Evolutionary conservation across 2,888 invertebrate species (phyloP).

Genomic region (Bibio marci): DNA sequence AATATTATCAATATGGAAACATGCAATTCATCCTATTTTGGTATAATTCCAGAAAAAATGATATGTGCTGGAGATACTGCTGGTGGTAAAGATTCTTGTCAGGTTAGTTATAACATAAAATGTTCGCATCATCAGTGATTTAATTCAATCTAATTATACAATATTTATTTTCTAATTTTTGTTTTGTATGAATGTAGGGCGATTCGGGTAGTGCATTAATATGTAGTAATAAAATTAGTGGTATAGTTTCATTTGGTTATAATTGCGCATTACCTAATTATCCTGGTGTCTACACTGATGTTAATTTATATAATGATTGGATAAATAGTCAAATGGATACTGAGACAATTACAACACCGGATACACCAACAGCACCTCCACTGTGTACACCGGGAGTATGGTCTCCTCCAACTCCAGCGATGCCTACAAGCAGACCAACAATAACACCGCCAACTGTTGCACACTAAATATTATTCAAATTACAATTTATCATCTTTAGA

Average conservation of each 20-base stretch:
- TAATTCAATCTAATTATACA: too few species aligned
- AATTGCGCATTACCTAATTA: slow-evolving; percentile 2
- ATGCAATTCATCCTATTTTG: not conserved
- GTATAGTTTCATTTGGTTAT: slow-evolving; percentile 1
- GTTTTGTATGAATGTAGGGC: not conserved
- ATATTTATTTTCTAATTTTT: too few species aligned
- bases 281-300: slow-evolving; percentile 3
- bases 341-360: too few species aligned
- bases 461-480: too few species aligned
- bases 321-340: too few species aligned
- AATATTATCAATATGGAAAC: not conserved
- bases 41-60: not conserved
- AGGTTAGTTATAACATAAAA: too few species aligned
- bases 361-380: too few species aligned
- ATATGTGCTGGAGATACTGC: slow-evolving; percentile 2
- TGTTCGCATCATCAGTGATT: not conserved
- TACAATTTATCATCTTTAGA: too few species aligned
- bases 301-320: not conserved
- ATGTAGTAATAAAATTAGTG: slow-evolving; percentile 1
- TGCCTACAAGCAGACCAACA: too few species aligned
- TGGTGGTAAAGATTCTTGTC: not conserved
- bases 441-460: too few species aligned
- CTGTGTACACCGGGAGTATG: too few species aligned
- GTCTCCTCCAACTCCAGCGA: too few species aligned
- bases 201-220: slow-evolving; percentile 2